Percentiles rank a stretch among this genome's conserved stretches.
phyloP scores from a whole-genome alignment of 2,888 invertebrate species.

The Biston betularia region DNA sequence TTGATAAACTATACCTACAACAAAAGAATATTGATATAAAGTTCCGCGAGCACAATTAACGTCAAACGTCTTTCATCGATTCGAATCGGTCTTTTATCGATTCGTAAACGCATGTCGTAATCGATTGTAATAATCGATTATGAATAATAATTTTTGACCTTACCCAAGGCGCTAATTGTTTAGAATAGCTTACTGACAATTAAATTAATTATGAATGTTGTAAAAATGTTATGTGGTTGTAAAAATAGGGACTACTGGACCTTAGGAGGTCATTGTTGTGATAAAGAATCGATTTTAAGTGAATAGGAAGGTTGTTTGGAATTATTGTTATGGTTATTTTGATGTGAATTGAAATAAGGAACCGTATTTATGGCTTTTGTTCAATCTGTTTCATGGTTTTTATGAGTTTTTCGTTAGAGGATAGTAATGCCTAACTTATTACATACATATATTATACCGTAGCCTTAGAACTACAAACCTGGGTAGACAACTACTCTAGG shows the following conservation, averaged over 20 bases:
- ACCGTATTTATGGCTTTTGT: conserved; percentile 18
- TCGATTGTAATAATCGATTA: conserved; percentile 70
- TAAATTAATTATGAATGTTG: conserved; percentile 72
- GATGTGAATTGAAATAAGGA: conserved; percentile 17
- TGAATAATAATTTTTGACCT: conserved; percentile 80
- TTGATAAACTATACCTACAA: conserved; percentile 29
- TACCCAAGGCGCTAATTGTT: conserved; percentile 73
- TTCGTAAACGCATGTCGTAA: conserved; percentile 71
- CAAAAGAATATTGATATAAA: conserved; percentile 49
- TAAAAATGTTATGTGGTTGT: conserved; percentile 61
- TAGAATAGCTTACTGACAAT: conserved; percentile 70
- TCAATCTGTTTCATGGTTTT: background rate
- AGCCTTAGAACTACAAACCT: too few relatives aligned
- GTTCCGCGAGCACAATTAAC: conserved; percentile 55
- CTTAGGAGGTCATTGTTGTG: conserved; percentile 45
- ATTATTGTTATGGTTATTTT: conserved; percentile 15
- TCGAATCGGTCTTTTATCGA: conserved; percentile 74
- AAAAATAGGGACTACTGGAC: conserved; percentile 58
- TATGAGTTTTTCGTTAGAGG: background rate
- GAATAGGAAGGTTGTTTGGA: conserved; percentile 17
- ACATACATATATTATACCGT: too few relatives aligned
- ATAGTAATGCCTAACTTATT: background rate
- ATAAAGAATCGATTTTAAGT: conserved; percentile 24
- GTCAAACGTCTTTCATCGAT: conserved; percentile 68
- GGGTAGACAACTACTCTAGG: too few relatives aligned